Base-by-base conservation (phyloP, 1,140 invertebrate species). In the Drosophila insularis region DNA sequence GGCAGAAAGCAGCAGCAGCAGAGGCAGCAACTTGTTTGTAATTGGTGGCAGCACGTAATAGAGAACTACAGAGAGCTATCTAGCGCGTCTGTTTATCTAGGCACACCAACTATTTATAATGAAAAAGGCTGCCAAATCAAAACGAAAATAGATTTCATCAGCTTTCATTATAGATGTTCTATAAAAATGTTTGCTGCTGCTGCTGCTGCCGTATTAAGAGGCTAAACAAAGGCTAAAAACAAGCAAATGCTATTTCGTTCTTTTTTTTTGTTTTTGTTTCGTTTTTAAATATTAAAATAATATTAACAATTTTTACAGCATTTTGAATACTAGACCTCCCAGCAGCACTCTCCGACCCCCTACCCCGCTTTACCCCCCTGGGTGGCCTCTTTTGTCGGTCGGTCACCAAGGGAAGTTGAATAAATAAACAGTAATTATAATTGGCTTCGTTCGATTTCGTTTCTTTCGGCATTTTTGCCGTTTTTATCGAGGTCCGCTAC, bases 91-190 rank as follows among this genome's bases (percentile, higher is more conserved):
- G 74, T 78, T 81, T 81, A 85, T 78, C 81, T 85, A 78, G 81
- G 81, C 81, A 78, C 67, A 78, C 69, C 64, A 85, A 85, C 81
- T 85, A 85, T 85, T 85, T 85, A 86, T 85, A 85, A 86, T 85
- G 67, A 86, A 76, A 55, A 81, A 84, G 70, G 81, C 81, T 68
- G 79, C 78, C 81, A 78, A 80, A 85, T 86, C 81, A 74, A 81
- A 81, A 74, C 78, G 67, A 68, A 85, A 85, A 85, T 85, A 85
- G 81, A 80, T 78, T 70, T 13, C 35, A 35, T 37, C 35, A 11
- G 10, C 35, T 37, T 66, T 60, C 39, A 40, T 61, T 63, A 71
- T 46, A 27, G 27, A 27, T 67, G 58, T 40, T 65, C 72, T 84
- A 77, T 85, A 75, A 77, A 80, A 63, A 72, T 71, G 53, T 53